phyloP scores from a whole-genome alignment of 2,113 vertebrate genomes.

The Xyrauchen texanus region DNA sequence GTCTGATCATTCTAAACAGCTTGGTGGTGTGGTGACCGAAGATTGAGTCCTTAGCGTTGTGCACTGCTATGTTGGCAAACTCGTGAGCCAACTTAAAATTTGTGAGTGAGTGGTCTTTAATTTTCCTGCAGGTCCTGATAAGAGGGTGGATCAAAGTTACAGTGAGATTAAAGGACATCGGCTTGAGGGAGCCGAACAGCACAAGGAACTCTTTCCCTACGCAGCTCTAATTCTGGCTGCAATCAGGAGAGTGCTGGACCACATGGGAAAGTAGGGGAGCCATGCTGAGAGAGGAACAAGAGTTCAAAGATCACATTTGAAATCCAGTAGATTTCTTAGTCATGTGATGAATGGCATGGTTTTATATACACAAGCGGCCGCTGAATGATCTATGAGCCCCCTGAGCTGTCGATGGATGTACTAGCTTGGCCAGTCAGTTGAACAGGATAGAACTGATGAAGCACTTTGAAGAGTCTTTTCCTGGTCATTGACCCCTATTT shows the following conservation, averaged over 20 bases:
- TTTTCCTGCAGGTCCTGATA: conserved; percentile 60
- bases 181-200: conserved; percentile 32
- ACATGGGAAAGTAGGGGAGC: conserved; percentile 30
- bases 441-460: conserved; percentile 40
- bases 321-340: conserved; percentile 41
- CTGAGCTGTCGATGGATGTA: conserved; percentile 43
- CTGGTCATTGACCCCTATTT: conserved; percentile 55
- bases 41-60: not conserved
- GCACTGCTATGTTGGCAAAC: conserved; percentile 53
- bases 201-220: conserved; percentile 33
- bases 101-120: conserved; percentile 64
- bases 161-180: conserved; percentile 70
- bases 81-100: conserved; percentile 64
- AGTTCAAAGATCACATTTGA: conserved; percentile 36
- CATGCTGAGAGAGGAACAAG: conserved; percentile 16
- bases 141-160: conserved; percentile 74
- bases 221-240: conserved; percentile 44
- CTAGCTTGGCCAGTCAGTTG: conserved; percentile 36
- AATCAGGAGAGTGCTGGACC: conserved; percentile 52
- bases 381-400: conserved; percentile 29
- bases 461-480: conserved; percentile 51
- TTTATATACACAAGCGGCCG: conserved; percentile 16
- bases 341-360: conserved; percentile 25
- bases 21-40: not conserved
- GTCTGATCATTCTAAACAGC: not conserved